Percentiles rank a stretch among this genome's conserved stretches.
Evolutionary conservation across 2,113 vertebrate species (phyloP).

Genomic region (Nyctibius bracteatus): DNA sequence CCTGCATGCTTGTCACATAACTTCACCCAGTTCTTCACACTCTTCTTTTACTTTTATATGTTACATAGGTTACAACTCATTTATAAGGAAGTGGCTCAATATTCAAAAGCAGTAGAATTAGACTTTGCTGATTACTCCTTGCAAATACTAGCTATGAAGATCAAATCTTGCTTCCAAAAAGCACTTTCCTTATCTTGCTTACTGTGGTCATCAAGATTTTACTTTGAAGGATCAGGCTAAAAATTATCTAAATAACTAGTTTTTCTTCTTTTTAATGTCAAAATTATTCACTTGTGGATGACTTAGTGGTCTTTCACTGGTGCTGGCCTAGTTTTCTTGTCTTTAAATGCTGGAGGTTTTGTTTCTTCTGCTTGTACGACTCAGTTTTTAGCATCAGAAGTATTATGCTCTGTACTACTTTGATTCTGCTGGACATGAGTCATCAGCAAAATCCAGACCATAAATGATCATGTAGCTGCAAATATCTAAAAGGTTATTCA

Average conservation of each 20-base stretch:
- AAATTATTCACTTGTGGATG: not conserved
- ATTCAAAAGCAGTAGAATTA: not conserved
- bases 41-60: not conserved
- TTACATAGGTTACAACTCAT: not conserved
- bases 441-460: not conserved
- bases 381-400: not conserved
- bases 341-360: not conserved
- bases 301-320: not conserved
- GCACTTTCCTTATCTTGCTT: not conserved
- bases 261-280: not conserved
- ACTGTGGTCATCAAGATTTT: not conserved
- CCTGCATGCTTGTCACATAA: not conserved
- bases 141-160: not conserved
- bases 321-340: not conserved
- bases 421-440: constrained; percentile 3
- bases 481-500: not conserved
- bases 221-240: not conserved
- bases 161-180: not conserved
- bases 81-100: not conserved
- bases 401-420: not conserved
- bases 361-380: not conserved
- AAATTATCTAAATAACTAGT: not conserved
- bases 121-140: not conserved
- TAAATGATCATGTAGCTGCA: not conserved
- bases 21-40: not conserved